A percentile compares a stretch with the other conserved stretches of the same genome.
Conservation (phyloP, 2,797 vertebrate species). For the Acanthurus leucopareius region DNA sequence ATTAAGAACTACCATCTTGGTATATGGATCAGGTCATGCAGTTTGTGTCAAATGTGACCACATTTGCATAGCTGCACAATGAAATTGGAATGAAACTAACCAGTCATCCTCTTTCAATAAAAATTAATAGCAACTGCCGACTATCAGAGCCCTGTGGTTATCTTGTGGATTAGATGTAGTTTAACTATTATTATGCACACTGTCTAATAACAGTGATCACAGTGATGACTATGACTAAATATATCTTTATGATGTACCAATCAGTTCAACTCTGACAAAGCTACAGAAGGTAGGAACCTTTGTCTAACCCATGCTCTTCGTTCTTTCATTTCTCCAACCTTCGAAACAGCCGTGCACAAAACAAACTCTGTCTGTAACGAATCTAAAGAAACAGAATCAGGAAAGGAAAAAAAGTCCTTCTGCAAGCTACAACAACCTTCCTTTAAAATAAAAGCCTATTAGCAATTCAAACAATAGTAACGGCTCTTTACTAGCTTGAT, state of each 20-base stretch:
- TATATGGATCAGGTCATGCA: background rate
- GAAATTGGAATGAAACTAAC: slow-evolving; percentile 6
- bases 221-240: background rate
- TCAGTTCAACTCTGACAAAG: background rate
- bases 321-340: background rate
- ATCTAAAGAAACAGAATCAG: no score
- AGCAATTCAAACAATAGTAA: no score
- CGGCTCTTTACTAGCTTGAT: no score
- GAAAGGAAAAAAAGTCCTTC: no score
- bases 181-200: background rate
- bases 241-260: background rate
- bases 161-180: background rate
- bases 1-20: background rate
- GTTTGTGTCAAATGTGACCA: background rate
- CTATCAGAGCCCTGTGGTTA: background rate
- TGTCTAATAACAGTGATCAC: background rate
- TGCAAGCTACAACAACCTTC: no score
- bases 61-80: background rate
- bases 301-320: background rate
- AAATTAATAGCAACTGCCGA: background rate
- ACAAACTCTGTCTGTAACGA: background rate
- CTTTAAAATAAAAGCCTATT: no score
- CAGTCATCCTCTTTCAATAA: background rate
- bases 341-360: background rate
- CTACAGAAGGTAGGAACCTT: background rate